These are phyloP conservation scores for Leptosomus discolor DNA, from an alignment of 2,113 vertebrate species.

Conservation along the genomic window DNA sequence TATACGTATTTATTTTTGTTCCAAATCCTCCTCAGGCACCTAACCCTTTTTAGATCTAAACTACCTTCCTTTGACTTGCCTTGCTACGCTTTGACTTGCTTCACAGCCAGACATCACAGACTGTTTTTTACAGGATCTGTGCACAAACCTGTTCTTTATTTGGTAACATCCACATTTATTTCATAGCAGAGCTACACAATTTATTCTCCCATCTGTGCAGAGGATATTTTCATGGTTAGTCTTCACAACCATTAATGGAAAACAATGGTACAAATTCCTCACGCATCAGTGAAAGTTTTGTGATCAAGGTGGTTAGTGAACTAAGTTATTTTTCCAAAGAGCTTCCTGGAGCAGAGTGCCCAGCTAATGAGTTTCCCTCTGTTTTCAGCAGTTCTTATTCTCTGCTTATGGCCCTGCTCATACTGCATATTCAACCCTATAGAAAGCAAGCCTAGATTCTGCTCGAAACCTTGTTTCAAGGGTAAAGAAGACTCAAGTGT, in stretches of 20 bases:
- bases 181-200: background rate
- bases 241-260: background rate
- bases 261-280: background rate
- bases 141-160: constrained; percentile 21
- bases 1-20: constrained; percentile 5
- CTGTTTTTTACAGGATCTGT: background rate
- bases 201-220: constrained; percentile 12
- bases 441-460: background rate
- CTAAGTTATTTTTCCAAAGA: background rate
- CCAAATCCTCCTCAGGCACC: background rate
- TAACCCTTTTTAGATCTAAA: background rate
- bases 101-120: constrained; percentile 18
- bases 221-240: background rate
- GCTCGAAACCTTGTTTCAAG: background rate
- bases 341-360: background rate
- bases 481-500: background rate
- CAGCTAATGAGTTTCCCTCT: background rate
- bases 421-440: background rate
- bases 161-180: constrained; percentile 1
- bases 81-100: background rate
- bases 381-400: background rate
- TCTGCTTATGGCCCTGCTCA: background rate
- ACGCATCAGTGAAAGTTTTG: background rate
- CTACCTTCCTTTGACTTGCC: background rate
- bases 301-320: background rate